Percentiles rank a stretch among this genome's conserved stretches.
phyloP scores from a whole-genome alignment of 2,888 invertebrate genomes.

The Lycocerus yunnanus region DNA sequence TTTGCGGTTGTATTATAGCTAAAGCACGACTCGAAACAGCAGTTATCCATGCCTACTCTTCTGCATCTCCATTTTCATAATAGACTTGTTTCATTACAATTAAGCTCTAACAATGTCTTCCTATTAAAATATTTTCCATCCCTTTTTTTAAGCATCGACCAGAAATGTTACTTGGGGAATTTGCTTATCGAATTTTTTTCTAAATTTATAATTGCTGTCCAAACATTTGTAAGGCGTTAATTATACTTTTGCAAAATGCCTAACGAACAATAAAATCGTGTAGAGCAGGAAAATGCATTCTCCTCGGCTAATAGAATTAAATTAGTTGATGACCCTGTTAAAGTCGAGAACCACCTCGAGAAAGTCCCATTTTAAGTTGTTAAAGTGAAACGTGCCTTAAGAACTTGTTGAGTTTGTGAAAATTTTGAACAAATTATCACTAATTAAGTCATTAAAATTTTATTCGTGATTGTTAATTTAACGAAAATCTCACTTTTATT shows the following conservation, averaged over 20 bases:
- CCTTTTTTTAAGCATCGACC: too few relatives aligned
- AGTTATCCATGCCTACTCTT: conserved; percentile 24
- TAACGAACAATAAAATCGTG: background rate
- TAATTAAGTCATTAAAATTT: background rate
- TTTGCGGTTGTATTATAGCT: conserved; percentile 37
- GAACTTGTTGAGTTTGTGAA: background rate
- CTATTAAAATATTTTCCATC: background rate
- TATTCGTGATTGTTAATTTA: background rate
- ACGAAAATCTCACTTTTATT: background rate
- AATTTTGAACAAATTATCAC: background rate
- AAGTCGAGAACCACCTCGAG: background rate
- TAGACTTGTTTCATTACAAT: conserved; percentile 27
- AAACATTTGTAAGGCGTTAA: background rate
- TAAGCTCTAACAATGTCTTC: conserved; percentile 10
- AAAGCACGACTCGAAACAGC: conserved; percentile 28
- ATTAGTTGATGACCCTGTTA: background rate
- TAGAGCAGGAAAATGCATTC: background rate
- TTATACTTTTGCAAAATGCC: background rate
- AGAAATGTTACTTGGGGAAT: too few relatives aligned
- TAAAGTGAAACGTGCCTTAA: background rate
- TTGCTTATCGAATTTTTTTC: background rate
- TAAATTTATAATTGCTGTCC: background rate
- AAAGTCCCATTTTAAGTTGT: background rate
- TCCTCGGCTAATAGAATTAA: background rate
- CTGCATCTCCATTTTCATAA: conserved; percentile 35